These are phyloP conservation scores for Hylomyscus alleni DNA, from an alignment of 2,797 vertebrate genomes.

Conservation along the genomic window DNA sequence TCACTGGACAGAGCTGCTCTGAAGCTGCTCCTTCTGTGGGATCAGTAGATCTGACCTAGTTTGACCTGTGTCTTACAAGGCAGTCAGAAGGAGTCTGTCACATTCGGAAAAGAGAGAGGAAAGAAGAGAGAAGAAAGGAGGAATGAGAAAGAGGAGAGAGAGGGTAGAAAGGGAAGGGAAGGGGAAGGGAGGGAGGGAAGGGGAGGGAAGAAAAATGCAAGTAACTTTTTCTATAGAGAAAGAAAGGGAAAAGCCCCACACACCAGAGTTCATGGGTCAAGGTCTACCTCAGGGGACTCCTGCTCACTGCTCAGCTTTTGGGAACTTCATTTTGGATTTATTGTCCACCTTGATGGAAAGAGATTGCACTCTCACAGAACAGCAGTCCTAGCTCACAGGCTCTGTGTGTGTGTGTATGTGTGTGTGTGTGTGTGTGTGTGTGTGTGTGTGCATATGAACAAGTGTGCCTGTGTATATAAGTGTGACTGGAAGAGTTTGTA, in stretches of 20 bases:
- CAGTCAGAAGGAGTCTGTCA: neutral
- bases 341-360: neutral
- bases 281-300: neutral
- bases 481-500: conserved; percentile 46
- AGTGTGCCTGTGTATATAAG: neutral
- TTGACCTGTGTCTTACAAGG: neutral
- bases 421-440: neutral
- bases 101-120: neutral
- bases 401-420: neutral
- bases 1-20: neutral
- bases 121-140: accelerated
- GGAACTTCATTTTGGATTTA: conserved; percentile 6
- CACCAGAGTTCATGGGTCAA: neutral
- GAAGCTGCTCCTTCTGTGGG: neutral
- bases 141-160: too few species aligned
- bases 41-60: neutral
- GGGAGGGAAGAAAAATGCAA: neutral
- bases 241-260: neutral
- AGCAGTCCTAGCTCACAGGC: neutral
- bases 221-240: neutral
- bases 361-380: conserved; percentile 1
- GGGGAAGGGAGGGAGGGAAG: accelerated
- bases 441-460: neutral
- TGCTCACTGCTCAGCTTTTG: neutral
- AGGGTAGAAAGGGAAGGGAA: accelerated